Conservation (phyloP, 2,888 invertebrate genomes). For the Acleris holmiana region DNA sequence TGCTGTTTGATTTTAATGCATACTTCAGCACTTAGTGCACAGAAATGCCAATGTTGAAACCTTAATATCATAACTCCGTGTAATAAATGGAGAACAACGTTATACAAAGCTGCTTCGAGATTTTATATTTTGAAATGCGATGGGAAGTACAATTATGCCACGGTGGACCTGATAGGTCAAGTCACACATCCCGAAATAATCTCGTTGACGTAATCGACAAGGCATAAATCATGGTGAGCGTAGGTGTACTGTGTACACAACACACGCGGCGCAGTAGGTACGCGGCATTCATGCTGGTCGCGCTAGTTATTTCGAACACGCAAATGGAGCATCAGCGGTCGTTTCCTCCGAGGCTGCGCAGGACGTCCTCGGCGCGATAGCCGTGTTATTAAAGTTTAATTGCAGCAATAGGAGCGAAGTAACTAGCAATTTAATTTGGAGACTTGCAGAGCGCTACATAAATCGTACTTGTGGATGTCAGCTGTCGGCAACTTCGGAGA, state of each 20-base stretch:
- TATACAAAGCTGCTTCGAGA: neutral
- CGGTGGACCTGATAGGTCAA: constrained; percentile 12
- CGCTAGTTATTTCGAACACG: constrained; percentile 25
- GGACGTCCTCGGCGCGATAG: constrained; percentile 50
- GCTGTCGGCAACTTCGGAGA: constrained; percentile 77
- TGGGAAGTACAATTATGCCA: constrained; percentile 4
- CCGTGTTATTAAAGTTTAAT: constrained; percentile 73
- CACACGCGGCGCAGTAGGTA: neutral
- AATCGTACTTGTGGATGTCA: constrained; percentile 81
- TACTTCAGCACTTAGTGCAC: constrained; percentile 63
- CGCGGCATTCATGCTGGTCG: constrained; percentile 16
- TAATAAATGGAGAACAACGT: neutral
- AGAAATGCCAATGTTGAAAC: constrained; percentile 36
- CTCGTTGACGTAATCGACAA: constrained; percentile 24
- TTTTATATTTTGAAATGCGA: constrained; percentile 3
- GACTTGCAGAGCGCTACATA: constrained; percentile 69
- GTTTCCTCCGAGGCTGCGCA: constrained; percentile 20
- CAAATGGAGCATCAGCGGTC: constrained; percentile 28
- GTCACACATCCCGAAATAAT: constrained; percentile 27
- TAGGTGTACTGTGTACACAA: constrained; percentile 22
- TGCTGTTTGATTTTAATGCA: constrained; percentile 82
- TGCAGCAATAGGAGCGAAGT: constrained; percentile 73
- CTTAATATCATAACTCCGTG: constrained; percentile 19
- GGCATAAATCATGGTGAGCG: constrained; percentile 26
- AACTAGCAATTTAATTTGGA: constrained; percentile 78